Evolutionary conservation across 2,888 invertebrate species (phyloP), one percentile per base, ranked within the genome.

Genomic region (Neoaliturus tenellus): DNA sequence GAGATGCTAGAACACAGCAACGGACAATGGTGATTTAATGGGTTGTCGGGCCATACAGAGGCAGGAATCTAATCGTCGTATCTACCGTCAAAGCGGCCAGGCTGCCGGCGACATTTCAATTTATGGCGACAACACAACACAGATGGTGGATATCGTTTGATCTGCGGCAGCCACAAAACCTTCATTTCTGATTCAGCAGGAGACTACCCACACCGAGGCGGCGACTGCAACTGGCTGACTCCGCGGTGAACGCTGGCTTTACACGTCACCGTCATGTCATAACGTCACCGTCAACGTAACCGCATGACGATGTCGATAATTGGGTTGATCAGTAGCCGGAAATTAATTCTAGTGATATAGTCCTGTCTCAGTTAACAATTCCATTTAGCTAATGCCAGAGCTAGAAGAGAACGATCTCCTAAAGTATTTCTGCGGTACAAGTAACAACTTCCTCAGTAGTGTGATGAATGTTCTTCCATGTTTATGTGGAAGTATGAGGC

Each of bases 51-150:
- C 33, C 28, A 78, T 55, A 51, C 33, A 78, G 78, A 48, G 55
- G 78, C 48, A 55, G 55, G 82, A 51, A 58, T 39, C 71, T 71
- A 73, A 82, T 73, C 82, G 82, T 17, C 44, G 71, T 44, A 71
- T 73, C 73, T 73, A 25, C 82, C 82, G 71, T 82, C 82, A 82
- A 82, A 82, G 82, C 44, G 25, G 17, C 67, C 69, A 25, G 39
- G 55, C 73, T 73, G 55, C 51, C 51, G 82, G 82, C 82, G 82
- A 82, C 82, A 73, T 82, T 82, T 82, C 82, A 82, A 82, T 82
- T 82, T 82, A 82, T 82, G 82, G 82, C 73, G 82, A 73, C 82
- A 73, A 55, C 73, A 55, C 71, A 73, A 58, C 73, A 55, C 71
- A 73, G 73, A 82, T 82, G 82, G 73, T 73, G 31, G 82, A 73